phyloP scores from a whole-genome alignment of 2,797 vertebrate species.

The Hapalemur alaotrensis region DNA sequence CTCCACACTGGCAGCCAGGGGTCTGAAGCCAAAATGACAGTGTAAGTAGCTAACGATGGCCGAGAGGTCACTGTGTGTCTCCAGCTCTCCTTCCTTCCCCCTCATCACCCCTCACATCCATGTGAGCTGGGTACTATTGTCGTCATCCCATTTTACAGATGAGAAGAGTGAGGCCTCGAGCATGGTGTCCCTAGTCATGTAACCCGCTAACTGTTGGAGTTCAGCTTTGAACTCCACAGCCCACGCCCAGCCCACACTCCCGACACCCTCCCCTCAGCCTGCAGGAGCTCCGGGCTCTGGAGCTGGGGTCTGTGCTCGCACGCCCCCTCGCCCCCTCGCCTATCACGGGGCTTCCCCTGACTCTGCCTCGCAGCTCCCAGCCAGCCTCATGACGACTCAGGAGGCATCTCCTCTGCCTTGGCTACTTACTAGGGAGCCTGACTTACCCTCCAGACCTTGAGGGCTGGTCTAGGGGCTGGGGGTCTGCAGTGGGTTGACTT shows the following conservation, averaged over 20 bases:
- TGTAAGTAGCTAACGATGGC: rapidly evolving
- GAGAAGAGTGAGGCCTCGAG: background rate
- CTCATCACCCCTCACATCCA: background rate
- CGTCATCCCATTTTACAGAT: background rate
- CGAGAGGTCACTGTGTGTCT: background rate
- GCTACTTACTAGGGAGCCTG: background rate
- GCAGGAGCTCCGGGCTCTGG: background rate
- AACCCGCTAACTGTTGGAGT: background rate
- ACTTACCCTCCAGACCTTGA: background rate
- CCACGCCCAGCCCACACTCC: no score
- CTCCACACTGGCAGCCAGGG: background rate
- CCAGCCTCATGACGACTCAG: background rate
- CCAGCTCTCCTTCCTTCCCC: rapidly evolving
- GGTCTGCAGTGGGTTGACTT: background rate
- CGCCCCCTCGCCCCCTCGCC: rapidly evolving
- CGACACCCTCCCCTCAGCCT: rapidly evolving
- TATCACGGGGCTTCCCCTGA: rapidly evolving
- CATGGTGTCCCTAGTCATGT: rapidly evolving
- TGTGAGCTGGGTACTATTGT: background rate
- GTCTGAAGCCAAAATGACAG: rapidly evolving
- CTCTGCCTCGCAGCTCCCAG: background rate
- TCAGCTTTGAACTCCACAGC: background rate
- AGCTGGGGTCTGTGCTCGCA: background rate
- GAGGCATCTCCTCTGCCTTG: background rate
- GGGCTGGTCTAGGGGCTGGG: background rate